phyloP scores from a whole-genome alignment of 1,140 invertebrate genomes.

The Formica selysi region DNA sequence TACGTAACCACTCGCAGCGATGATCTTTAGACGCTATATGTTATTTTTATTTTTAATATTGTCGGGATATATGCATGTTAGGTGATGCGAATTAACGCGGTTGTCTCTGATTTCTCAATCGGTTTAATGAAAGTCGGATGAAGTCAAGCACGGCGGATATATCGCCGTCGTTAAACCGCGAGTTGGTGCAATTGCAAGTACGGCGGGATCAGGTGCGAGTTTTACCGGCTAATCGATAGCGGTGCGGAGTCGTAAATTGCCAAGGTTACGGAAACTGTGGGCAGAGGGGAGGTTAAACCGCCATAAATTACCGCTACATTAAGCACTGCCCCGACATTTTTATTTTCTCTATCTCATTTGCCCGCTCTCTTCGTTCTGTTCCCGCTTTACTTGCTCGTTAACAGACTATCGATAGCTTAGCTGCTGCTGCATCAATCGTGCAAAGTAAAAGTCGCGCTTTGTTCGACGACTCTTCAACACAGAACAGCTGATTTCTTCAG shows the following conservation, averaged over 20 bases:
- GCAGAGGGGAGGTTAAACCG: slow-evolving; percentile 67
- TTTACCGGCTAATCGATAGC: slow-evolving; percentile 74
- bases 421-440: slow-evolving; percentile 9
- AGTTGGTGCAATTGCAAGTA: slow-evolving; percentile 66
- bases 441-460: background rate
- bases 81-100: slow-evolving; percentile 18
- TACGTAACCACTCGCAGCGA: background rate
- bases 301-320: slow-evolving; percentile 72
- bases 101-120: slow-evolving; percentile 58
- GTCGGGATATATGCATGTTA: background rate
- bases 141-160: slow-evolving; percentile 41
- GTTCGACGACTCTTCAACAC: background rate
- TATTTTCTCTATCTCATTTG: slow-evolving; percentile 7
- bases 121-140: slow-evolving; percentile 51
- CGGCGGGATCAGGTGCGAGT: slow-evolving; percentile 68
- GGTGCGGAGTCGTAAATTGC: slow-evolving; percentile 72
- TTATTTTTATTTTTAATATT: slow-evolving; percentile 4
- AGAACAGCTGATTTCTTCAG: background rate
- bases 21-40: background rate
- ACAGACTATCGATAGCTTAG: slow-evolving; percentile 30
- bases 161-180: slow-evolving; percentile 54
- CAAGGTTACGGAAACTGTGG: slow-evolving; percentile 64
- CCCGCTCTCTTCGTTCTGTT: background rate
- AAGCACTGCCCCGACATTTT: slow-evolving; percentile 58
- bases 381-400: slow-evolving; percentile 49